A percentile compares a stretch with the other conserved stretches of the same genome.
phyloP scores from a whole-genome alignment of 2,113 vertebrate species.

The Heterotilapia buettikoferi region DNA sequence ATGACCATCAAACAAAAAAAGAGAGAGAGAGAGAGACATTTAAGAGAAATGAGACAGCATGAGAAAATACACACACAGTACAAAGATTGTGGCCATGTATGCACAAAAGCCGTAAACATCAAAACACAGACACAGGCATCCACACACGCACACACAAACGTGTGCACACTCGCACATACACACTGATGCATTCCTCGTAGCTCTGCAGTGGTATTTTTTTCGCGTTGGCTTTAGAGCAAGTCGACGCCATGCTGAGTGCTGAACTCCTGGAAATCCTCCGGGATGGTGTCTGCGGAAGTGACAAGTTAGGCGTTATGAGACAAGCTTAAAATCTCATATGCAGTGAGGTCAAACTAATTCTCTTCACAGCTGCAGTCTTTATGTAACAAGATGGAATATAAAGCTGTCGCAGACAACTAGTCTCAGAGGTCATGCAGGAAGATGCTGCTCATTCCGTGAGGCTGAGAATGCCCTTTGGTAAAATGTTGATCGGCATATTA shows the following conservation, averaged over 20 bases:
- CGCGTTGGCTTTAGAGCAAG: conserved; percentile 43
- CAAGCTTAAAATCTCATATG: not conserved
- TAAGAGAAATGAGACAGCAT: not conserved
- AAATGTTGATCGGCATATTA: not conserved
- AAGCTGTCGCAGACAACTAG: not conserved
- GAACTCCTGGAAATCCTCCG: conserved; percentile 77
- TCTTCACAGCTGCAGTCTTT: not conserved
- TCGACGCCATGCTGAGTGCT: conserved; percentile 59
- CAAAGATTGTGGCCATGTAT: conserved; percentile 4
- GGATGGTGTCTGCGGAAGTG: conserved; percentile 69
- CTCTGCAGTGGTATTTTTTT: not conserved
- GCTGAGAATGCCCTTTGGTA: not conserved
- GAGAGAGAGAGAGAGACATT: not conserved
- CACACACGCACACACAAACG: not conserved
- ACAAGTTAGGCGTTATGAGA: not conserved
- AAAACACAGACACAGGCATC: not conserved
- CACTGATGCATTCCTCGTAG: not conserved
- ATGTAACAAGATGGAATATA: not conserved
- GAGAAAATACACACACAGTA: conserved; percentile 24
- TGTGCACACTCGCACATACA: not conserved
- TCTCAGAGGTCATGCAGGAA: not conserved
- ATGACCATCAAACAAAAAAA: not conserved
- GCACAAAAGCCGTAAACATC: conserved; percentile 23
- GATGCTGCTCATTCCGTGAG: not conserved
- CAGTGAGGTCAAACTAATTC: not conserved